phyloP scores from a whole-genome alignment of 2,888 invertebrate species.

The Drosophila fungiperda region DNA sequence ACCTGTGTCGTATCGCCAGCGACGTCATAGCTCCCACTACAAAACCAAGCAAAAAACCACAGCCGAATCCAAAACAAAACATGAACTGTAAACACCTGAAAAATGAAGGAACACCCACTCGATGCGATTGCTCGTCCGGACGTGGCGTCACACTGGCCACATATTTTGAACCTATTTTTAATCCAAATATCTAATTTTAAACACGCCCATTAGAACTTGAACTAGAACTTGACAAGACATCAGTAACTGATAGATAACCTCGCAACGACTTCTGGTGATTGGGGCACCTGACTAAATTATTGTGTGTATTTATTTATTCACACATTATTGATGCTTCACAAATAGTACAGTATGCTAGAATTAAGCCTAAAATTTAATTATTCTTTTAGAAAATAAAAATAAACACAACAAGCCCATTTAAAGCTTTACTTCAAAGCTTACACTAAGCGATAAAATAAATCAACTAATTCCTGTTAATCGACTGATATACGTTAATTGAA shows the following conservation, averaged over 20 bases:
- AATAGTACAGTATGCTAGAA: background rate
- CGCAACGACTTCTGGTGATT: background rate
- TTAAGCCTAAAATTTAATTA: too few relatives aligned
- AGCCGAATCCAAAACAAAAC: background rate
- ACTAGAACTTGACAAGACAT: constrained; percentile 23
- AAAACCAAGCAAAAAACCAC: background rate
- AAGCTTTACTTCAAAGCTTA: too few relatives aligned
- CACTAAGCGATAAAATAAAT: too few relatives aligned
- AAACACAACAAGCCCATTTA: too few relatives aligned
- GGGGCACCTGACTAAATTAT: background rate
- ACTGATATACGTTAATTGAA: too few relatives aligned
- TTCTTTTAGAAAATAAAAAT: too few relatives aligned
- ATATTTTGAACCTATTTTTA: constrained; percentile 39
- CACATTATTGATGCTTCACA: background rate
- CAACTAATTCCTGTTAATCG: too few relatives aligned
- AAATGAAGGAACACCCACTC: constrained; percentile 34
- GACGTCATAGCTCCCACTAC: constrained; percentile 26
- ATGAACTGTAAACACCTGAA: constrained; percentile 41
- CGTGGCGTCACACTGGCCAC: constrained; percentile 39
- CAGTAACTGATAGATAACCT: constrained; percentile 23
- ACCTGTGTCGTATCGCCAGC: background rate
- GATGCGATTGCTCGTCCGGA: constrained; percentile 24
- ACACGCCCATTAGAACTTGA: constrained; percentile 8
- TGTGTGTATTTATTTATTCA: background rate
- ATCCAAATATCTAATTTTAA: constrained; percentile 28